Base-by-base conservation (phyloP, 1,140 invertebrate genomes). In the Megalopta genalis region DNA sequence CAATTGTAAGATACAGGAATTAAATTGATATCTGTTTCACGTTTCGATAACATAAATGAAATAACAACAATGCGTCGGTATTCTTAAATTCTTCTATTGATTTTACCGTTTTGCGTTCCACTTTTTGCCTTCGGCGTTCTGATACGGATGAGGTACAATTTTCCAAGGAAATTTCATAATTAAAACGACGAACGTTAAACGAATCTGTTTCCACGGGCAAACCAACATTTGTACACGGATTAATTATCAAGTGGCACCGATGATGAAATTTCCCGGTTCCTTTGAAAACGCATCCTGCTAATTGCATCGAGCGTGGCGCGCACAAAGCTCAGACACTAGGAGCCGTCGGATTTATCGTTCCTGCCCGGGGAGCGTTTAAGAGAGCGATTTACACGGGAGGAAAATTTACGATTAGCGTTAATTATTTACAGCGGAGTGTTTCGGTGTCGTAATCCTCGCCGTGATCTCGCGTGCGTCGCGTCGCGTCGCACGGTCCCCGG, bases 381-480 rank as follows among this genome's bases (percentile, higher is more conserved):
- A 21, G 23, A 39, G 37, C 42, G 64, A 39, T 32, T 54, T 54
- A 9, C 32, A 37, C 23, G n/a, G 14, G 16, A 42, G 37, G 54
- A 60, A 39, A 57, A 57, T 70, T 70, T 42, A 60, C 14, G 27
- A 60, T 70, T 39, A 25, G 7, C 18, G 23, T 42, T 67, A 67
- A 75, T 74, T 75, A 49, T n/a, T 8, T 42, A 42, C 12, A 54
- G 39, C 9, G n/a, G 16, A 39, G 27, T 59, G 63, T 81, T 54
- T 59, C 52, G 42, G 12, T 57, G 42, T 21, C 32, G 78, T n/a
- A 81, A 81, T 74, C 69, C 68, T 73, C 66, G 49, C 23, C 23
- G 52, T 54, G 39, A 78, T 72, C 67, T 72, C 25, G 46, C 12
- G 8, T 46, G 42, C 42, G 42, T 2, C 12, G 10, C 39, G 46